A percentile compares a stretch with the other conserved stretches of the same genome.
These are phyloP conservation scores for Apis cerana DNA, from an alignment of 1,140 invertebrate genomes.

Conservation along the genomic window DNA sequence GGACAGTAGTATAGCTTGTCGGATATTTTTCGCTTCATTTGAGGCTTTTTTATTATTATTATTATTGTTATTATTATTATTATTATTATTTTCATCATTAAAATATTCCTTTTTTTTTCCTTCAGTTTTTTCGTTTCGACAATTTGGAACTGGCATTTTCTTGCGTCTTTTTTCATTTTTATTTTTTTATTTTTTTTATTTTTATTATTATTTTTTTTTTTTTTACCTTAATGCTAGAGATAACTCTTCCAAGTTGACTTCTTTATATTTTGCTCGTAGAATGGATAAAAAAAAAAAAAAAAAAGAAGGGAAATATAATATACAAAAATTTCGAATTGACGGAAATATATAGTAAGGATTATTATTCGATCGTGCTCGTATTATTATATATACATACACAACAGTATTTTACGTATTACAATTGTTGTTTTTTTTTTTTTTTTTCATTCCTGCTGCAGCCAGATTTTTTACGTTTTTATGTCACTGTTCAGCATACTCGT, in stretches of 20 bases:
- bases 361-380: constrained; percentile 23
- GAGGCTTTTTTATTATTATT: constrained; percentile 14
- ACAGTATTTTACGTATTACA: constrained; percentile 56
- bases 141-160: neutral
- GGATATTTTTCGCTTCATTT: constrained; percentile 53
- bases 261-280: neutral
- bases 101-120: neutral
- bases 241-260: neutral
- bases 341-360: neutral
- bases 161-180: neutral
- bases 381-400: constrained; percentile 68
- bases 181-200: neutral
- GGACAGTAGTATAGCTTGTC: constrained; percentile 52
- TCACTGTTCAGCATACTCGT: constrained; percentile 52
- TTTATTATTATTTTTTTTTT: neutral
- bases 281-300: neutral
- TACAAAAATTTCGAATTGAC: too few relatives aligned
- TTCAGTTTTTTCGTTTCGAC: neutral
- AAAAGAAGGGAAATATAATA: constrained; percentile 1
- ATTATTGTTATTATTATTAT: neutral
- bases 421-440: constrained; percentile 47
- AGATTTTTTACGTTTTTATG: constrained; percentile 57
- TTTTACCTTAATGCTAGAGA: too few relatives aligned
- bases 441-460: constrained; percentile 47
- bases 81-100: constrained; percentile 6